A percentile compares a stretch with the other conserved stretches of the same genome.
Conservation (phyloP, 92 coral and sea anemone species). For the Siderastrea siderea region DNA sequence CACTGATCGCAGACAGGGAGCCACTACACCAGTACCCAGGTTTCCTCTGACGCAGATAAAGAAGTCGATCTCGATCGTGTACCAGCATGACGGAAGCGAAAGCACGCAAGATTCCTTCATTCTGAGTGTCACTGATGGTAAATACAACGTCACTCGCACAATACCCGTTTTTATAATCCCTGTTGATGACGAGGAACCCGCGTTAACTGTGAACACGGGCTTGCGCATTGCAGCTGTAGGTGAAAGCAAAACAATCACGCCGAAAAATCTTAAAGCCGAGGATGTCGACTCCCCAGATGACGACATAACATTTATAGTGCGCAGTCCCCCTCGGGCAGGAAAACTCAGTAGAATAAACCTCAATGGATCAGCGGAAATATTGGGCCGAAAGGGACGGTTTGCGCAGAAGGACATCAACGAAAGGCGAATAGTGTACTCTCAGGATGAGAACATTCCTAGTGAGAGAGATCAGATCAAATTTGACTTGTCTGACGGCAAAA, state of each 20-base stretch:
- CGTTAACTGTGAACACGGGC: slow-evolving; percentile 83
- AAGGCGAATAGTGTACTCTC: slow-evolving; percentile 83
- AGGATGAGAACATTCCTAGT: slow-evolving; percentile 58
- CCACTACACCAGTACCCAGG: slow-evolving; percentile 59
- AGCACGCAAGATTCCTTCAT: slow-evolving; percentile 77
- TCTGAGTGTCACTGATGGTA: slow-evolving; percentile 84
- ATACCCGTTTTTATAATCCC: slow-evolving; percentile 77
- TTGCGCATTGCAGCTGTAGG: slow-evolving; percentile 74
- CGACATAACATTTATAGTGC: slow-evolving; percentile 81
- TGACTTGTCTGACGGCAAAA: slow-evolving; percentile 92
- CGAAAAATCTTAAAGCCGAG: slow-evolving; percentile 76
- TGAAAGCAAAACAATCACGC: slow-evolving; percentile 86
- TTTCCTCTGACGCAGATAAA: slow-evolving; percentile 87
- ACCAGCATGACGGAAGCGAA: slow-evolving; percentile 95
- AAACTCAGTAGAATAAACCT: slow-evolving; percentile 66
- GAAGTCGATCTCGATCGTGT: slow-evolving; percentile 81
- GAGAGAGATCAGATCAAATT: slow-evolving; percentile 82
- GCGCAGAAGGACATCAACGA: slow-evolving; percentile 78
- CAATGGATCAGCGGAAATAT: slow-evolving; percentile 70
- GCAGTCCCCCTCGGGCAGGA: slow-evolving; percentile 82
- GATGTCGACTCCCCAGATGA: slow-evolving; percentile 92
- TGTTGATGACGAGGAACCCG: slow-evolving; percentile 94
- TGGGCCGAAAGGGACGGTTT: slow-evolving; percentile 69
- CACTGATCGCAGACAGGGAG: slow-evolving; percentile 81
- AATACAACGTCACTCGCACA: slow-evolving; percentile 81